Percentiles rank a stretch among this genome's conserved stretches.
phyloP scores from a whole-genome alignment of 2,888 invertebrate species.

The Antheraea assamensis region DNA sequence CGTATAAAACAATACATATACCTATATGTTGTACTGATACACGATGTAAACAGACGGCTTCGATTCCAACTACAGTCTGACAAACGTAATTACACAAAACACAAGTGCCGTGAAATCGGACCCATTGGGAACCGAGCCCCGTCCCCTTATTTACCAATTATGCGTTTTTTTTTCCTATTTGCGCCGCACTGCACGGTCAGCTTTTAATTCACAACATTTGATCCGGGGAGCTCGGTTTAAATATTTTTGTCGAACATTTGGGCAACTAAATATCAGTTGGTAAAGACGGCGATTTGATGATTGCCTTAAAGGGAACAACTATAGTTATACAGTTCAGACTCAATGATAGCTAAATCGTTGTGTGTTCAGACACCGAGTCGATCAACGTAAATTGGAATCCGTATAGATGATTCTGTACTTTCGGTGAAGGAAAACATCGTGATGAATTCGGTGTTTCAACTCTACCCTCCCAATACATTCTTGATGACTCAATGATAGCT shows the following conservation, averaged over 20 bases:
- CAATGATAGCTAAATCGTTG: background rate
- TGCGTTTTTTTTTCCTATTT: slow-evolving; percentile 42
- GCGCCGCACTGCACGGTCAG: slow-evolving; percentile 39
- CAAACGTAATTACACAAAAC: slow-evolving; percentile 38
- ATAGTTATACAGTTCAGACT: no score
- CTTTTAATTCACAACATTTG: slow-evolving; percentile 44
- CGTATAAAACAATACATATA: background rate
- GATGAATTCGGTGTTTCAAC: no score
- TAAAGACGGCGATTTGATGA: no score
- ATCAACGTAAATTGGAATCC: background rate
- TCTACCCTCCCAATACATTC: no score
- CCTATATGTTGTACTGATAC: background rate
- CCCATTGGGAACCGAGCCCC: slow-evolving; percentile 28
- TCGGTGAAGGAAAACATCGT: no score
- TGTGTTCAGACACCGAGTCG: background rate
- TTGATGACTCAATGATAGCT: background rate
- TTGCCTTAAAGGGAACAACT: no score
- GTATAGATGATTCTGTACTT: no score
- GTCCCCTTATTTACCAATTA: slow-evolving; percentile 69
- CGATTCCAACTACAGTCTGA: slow-evolving; percentile 21
- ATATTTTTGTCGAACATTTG: background rate
- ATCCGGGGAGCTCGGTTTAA: background rate
- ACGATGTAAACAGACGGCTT: background rate
- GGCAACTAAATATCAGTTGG: no score
- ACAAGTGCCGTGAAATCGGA: slow-evolving; percentile 41